Percentiles rank a stretch among this genome's conserved stretches.
Evolutionary conservation across 2,797 vertebrate species (phyloP).

Genomic region (Manis crassicaudata): DNA sequence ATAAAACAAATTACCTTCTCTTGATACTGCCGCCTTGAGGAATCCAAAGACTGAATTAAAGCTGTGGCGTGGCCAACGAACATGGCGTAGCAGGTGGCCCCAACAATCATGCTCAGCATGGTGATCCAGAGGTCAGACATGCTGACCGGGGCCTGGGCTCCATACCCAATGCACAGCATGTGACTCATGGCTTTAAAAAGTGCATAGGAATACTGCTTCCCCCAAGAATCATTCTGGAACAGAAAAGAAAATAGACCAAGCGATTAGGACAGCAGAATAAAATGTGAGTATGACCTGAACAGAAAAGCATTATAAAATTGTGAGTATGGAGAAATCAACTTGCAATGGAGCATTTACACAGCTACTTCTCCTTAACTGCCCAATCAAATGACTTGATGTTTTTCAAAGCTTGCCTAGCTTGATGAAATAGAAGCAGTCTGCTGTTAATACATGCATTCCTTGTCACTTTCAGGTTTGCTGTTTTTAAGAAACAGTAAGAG

Average conservation of each 20-base stretch:
- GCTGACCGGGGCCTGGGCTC: slow-evolving; percentile 96
- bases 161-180: slow-evolving; percentile 98
- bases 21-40: slow-evolving; percentile 96
- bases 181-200: slow-evolving; percentile 99
- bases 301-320: slow-evolving; percentile 75
- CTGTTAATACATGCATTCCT: background rate
- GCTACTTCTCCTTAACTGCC: background rate
- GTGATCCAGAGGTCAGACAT: slow-evolving; percentile 99
- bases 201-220: slow-evolving; percentile 98
- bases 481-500: slow-evolving; percentile 3
- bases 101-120: slow-evolving; percentile 99
- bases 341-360: slow-evolving; percentile 77
- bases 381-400: background rate
- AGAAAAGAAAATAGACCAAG: slow-evolving; percentile 57
- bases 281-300: background rate
- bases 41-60: slow-evolving; percentile 97
- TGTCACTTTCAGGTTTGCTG: slow-evolving; percentile 56
- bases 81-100: slow-evolving; percentile 98
- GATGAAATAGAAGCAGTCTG: slow-evolving; percentile 13
- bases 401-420: slow-evolving; percentile 48
- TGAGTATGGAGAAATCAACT: slow-evolving; percentile 75
- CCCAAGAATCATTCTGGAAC: slow-evolving; percentile 97
- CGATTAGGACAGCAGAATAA: slow-evolving; percentile 28
- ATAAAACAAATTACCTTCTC: slow-evolving; percentile 92
- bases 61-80: slow-evolving; percentile 98